Base-by-base conservation (phyloP, 2,113 vertebrate genomes). In the Boleophthalmus pectinirostris region DNA sequence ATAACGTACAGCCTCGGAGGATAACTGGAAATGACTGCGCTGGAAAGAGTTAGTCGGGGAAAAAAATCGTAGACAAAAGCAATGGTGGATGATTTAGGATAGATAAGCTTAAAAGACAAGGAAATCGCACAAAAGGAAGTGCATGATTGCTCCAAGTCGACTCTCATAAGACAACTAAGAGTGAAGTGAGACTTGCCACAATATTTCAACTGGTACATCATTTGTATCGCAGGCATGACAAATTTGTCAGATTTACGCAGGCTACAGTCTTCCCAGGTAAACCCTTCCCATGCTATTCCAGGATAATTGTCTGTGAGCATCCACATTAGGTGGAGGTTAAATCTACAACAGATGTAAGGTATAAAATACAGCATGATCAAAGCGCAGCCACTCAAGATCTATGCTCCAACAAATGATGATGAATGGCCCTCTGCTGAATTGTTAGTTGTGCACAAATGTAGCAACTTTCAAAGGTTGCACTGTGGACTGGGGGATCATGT, bases 301-400 rank as follows among this genome's bases (percentile, higher is more conserved):
- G 63, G 94, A 94, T 95, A 96, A 95, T 95, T 92, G 95, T 94
- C 95, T 85, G 93, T 95, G 95, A 96, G 94, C 94, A 96, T 93
- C 93, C 93, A 93, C 95, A 95, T 96, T 95, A 95, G 93, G 51
- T 93, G 95, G 96, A 97, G 96, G 95, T 97, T 97, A 97, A 98
- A 98, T 92, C 92, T 92, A 91, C 94, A 99, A 97, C 97, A 99
- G 97, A 99, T 98, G 97, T 96, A 96, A 96, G 94, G 95, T 95
- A 96, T 96, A 96, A 97, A 97, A 95, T 94, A 96, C 94, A 94
- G 96, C 94, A 90, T 96, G 97, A 99, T 99, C 98, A 99, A 98
- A 98, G 97, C 94, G 90, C 77, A 90, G 93, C 94, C 94, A 95
- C 87, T 94, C 93, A 92, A 95, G 96, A 96, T 95, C 96, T 95